Evolutionary conservation across 1,140 invertebrate genomes (phyloP), one percentile per base, ranked within the genome.

Genomic region (Drosophila equinoxialis): DNA sequence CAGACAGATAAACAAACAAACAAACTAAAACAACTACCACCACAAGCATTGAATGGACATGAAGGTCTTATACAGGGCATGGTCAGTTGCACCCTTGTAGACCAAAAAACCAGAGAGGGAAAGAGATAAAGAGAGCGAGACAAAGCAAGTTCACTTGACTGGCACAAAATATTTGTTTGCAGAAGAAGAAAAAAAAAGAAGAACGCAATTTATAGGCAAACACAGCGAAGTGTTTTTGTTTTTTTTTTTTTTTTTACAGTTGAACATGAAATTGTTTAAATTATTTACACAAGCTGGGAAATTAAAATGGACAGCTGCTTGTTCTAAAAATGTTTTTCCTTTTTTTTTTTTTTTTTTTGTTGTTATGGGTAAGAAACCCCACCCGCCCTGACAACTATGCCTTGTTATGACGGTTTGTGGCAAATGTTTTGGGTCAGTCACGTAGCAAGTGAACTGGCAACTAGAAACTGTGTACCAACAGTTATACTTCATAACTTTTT

Each of bases 221-320:
- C 37, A 60, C 65, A 23, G 45, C 17, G 45, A 51, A 51, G 45
- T 51, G 45, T 51, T 51, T 51, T 23, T n/a, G 45, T 51, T 51
- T 48, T 48, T 23, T 8, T 17, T 48, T 23, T 8, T 17, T 48
- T 51, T 51, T 20, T 51, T 30, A 30, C 6, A 30, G 17, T 51
- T 51, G 45, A 20, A 51, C 45, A 51, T 51, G 67, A 70, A 87
- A 79, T 68, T 83, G 79, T 82, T 87, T 86, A 87, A 86, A 86
- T 86, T 79, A 87, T 86, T 79, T 74, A 83, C 70, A 71, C 85
- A 74, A 72, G 79, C 83, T 82, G 71, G 61, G 76, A 82, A 82
- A 87, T 79, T 81, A 77, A 86, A 83, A 83, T 79, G 68, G 83
- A 87, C 83, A 86, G 65, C 73, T 83, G 76, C 65, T 77, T 66